These are phyloP conservation scores for Pteria penguin DNA, from an alignment of 2,888 invertebrate species.

Conservation along the genomic window DNA sequence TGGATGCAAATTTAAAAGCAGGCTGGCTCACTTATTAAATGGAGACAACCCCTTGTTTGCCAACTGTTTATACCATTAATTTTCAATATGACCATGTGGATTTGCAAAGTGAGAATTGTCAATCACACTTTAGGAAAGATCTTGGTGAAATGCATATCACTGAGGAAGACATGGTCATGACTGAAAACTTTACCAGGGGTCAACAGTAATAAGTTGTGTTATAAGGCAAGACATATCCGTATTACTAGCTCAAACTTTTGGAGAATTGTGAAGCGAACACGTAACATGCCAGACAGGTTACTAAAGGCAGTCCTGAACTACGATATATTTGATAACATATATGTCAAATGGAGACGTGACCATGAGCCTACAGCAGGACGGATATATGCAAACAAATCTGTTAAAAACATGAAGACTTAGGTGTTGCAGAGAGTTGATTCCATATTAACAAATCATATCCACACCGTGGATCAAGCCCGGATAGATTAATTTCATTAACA, in stretches of 20 bases:
- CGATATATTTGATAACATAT: background rate
- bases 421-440: slow-evolving; percentile 16
- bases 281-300: slow-evolving; percentile 20
- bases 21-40: slow-evolving; percentile 4
- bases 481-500: slow-evolving; percentile 24
- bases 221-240: background rate
- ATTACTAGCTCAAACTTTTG: slow-evolving; percentile 41
- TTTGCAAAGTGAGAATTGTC: background rate
- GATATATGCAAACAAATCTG: background rate
- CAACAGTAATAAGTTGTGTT: slow-evolving; percentile 29
- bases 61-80: background rate
- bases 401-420: background rate
- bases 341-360: slow-evolving; percentile 21
- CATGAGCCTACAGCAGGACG: slow-evolving; percentile 30
- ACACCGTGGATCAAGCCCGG: slow-evolving; percentile 37
- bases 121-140: background rate
- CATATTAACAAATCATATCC: slow-evolving; percentile 18
- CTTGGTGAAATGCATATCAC: background rate
- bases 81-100: background rate
- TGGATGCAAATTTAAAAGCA: background rate
- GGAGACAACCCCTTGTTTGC: background rate
- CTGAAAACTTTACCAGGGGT: slow-evolving; percentile 23
- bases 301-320: slow-evolving; percentile 22
- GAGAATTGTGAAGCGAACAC: slow-evolving; percentile 1
- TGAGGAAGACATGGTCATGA: background rate